Conservation (phyloP, 2,113 vertebrate genomes). For the Cisticola juncidis region DNA sequence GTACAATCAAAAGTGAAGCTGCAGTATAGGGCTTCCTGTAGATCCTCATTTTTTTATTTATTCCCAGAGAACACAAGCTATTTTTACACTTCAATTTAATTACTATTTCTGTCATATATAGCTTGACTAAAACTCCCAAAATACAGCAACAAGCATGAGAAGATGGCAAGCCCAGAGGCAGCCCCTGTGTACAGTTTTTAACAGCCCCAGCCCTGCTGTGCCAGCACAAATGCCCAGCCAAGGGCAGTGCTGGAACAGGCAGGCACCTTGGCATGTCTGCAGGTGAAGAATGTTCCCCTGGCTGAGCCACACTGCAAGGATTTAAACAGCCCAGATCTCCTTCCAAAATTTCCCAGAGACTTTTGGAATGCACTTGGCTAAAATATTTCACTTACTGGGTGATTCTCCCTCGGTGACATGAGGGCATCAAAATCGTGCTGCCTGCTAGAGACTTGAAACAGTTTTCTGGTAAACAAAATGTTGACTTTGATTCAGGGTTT, state of each 20-base stretch:
- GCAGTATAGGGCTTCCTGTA: background rate
- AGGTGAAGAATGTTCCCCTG: background rate
- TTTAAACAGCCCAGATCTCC: background rate
- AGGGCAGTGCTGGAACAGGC: background rate
- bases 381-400: background rate
- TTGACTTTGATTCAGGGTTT: background rate
- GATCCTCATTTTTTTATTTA: background rate
- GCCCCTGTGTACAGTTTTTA: fast-evolving
- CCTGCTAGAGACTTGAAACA: background rate
- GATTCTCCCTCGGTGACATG: background rate
- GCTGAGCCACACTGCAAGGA: background rate
- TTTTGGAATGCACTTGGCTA: background rate
- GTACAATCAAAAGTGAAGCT: background rate
- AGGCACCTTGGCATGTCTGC: background rate
- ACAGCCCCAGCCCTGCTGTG: background rate
- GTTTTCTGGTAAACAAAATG: background rate
- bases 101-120: background rate
- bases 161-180: background rate
- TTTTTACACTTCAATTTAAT: background rate
- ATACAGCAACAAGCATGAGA: background rate
- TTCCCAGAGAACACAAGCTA: background rate
- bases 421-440: background rate
- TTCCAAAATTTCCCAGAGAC: background rate
- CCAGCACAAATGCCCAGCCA: too few species aligned
- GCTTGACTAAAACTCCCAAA: background rate